Evolutionary conservation across 1,140 invertebrate genomes (phyloP).

Genomic region (Drosophila ogumai): DNA sequence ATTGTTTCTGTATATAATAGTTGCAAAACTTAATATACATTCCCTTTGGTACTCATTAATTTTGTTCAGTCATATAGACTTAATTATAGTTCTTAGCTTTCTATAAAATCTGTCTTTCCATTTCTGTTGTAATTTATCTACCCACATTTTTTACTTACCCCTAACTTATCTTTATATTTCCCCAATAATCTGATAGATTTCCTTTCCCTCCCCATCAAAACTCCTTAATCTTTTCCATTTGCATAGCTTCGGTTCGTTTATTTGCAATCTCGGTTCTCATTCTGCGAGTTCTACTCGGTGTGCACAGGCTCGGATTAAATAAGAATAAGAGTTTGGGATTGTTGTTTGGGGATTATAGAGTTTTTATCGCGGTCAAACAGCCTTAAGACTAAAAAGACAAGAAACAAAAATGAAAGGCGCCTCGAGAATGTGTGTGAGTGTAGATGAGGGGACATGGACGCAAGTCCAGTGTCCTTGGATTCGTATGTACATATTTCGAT

Average conservation of each 20-base stretch:
- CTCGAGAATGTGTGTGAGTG: constrained; percentile 66
- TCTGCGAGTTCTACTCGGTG: constrained; percentile 42
- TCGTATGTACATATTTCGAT: constrained; percentile 69
- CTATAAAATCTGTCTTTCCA: neutral
- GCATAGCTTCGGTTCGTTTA: constrained; percentile 50
- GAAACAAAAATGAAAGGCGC: constrained; percentile 72
- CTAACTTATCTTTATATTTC: neutral
- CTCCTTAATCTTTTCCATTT: constrained; percentile 19
- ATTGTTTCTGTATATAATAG: neutral
- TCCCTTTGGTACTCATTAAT: neutral
- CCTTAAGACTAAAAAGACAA: constrained; percentile 79
- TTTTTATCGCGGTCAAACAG: constrained; percentile 81
- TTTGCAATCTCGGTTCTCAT: constrained; percentile 49
- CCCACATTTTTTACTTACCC: neutral
- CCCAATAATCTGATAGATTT: neutral
- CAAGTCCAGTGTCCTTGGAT: constrained; percentile 21
- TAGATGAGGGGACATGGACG: constrained; percentile 48
- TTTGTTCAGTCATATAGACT: neutral
- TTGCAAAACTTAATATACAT: neutral
- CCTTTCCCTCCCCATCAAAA: neutral
- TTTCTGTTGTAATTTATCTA: neutral
- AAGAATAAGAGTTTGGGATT: constrained; percentile 41
- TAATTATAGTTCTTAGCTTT: neutral
- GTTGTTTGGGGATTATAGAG: constrained; percentile 38
- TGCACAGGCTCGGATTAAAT: constrained; percentile 52